Evolutionary conservation across 2,888 invertebrate species (phyloP).

Genomic region (Drosophila maculinotata): DNA sequence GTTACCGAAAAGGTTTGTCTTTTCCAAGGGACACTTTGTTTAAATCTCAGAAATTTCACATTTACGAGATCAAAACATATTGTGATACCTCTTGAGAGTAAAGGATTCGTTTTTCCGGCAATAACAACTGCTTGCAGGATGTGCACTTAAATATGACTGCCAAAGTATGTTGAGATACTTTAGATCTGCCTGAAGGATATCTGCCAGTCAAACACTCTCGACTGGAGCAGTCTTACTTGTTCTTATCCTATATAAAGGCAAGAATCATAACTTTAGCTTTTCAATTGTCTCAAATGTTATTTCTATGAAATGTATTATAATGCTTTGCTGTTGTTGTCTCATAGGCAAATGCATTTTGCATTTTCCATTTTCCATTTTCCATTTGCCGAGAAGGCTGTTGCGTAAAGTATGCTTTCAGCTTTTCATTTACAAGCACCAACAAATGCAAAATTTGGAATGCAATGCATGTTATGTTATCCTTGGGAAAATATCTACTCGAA

Average conservation of each 20-base stretch:
- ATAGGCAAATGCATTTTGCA: slow-evolving; percentile 19
- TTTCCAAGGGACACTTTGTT: no score
- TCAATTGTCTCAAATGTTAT: slow-evolving; percentile 19
- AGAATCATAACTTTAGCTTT: slow-evolving; percentile 1
- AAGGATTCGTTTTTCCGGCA: no score
- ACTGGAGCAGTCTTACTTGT: no score
- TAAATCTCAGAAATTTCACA: no score
- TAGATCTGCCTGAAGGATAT: neutral
- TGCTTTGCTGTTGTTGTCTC: slow-evolving; percentile 5
- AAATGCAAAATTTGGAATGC: slow-evolving; percentile 11
- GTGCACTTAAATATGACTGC: no score
- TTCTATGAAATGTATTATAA: slow-evolving; percentile 22
- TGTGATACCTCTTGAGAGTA: no score
- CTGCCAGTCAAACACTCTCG: neutral
- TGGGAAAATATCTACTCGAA: slow-evolving; percentile 7
- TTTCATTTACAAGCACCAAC: slow-evolving; percentile 21
- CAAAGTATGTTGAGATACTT: neutral
- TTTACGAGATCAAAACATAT: no score
- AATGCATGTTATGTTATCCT: slow-evolving; percentile 18
- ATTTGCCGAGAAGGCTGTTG: slow-evolving; percentile 8
- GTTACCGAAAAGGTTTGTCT: no score
- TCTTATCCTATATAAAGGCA: neutral
- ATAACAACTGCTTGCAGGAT: no score
- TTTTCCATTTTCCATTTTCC: slow-evolving; percentile 13
- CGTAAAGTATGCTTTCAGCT: slow-evolving; percentile 36